A percentile compares a stretch with the other conserved stretches of the same genome.
Conservation (phyloP, 2,888 invertebrate genomes). For the Aleiodes alternator region DNA sequence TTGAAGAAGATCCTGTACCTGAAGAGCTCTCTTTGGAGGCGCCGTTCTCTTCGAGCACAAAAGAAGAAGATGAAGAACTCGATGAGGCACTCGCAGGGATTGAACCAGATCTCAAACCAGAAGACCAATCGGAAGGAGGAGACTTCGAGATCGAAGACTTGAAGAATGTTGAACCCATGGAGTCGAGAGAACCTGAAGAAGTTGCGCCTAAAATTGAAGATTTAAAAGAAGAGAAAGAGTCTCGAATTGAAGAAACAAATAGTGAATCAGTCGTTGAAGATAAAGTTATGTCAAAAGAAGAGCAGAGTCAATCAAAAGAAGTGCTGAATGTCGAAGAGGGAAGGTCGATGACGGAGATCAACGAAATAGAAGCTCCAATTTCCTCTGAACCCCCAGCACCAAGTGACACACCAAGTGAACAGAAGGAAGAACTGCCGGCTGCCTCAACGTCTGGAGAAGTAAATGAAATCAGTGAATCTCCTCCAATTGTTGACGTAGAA, state of each 20-base stretch:
- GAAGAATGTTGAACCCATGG: neutral
- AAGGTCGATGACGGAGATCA: too few relatives aligned
- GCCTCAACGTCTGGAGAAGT: slow-evolving; percentile 9
- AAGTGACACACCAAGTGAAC: neutral
- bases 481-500: neutral
- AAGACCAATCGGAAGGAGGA: too few relatives aligned
- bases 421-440: neutral
- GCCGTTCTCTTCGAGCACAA: too few relatives aligned
- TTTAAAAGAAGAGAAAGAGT: neutral
- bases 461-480: neutral
- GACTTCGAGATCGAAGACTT: too few relatives aligned
- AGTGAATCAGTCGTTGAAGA: slow-evolving; percentile 18
- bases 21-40: too few relatives aligned
- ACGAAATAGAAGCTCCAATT: neutral
- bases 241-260: neutral
- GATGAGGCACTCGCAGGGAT: too few relatives aligned
- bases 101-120: too few relatives aligned
- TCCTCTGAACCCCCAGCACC: neutral
- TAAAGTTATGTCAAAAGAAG: neutral
- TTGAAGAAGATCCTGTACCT: neutral
- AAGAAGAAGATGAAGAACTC: too few relatives aligned
- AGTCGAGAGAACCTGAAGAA: slow-evolving; percentile 15
- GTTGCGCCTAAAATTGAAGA: neutral
- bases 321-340: neutral
- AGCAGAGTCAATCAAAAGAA: slow-evolving; percentile 4